Base-by-base conservation (phyloP, 2,113 vertebrate genomes). In the Phodopus roborovskii region DNA sequence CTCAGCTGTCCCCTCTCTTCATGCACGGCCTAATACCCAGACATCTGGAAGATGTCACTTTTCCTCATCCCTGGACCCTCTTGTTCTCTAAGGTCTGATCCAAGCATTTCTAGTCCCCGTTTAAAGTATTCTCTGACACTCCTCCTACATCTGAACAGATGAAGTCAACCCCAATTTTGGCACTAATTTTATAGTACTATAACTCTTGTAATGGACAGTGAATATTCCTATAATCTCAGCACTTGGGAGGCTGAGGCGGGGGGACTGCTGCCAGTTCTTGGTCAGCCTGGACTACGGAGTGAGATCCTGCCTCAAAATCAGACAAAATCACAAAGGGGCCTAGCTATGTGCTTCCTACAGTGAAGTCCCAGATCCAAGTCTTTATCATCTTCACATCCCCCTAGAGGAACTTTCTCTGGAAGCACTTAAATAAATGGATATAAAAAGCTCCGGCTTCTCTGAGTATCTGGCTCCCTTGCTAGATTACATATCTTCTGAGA, bases 391-490 rank as follows among this genome's bases (percentile, higher is more conserved):
- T 66, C 28, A 48, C 10, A 84, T 75, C 30, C 64, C 64, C 45
- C 90, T 42, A 93, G 20, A 95, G 10, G 2, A 56, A 84, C 5
- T 94, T 48, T 74, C 28, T 19, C 56, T 92, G 53, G 42, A 93
- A 87, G 92, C 36, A 82, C 7, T 88, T 92, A 86, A 68, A 81
- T 94, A 73, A 91, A 70, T 89, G 66, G 48, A 74, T 86, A 82
- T 45, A 39, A 77, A 93, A 88, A 91, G 24, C 45, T 7, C 0
- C 50, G n/a, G n/a, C 30, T 77, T 88, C 45, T 22, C 1, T 13
- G 53, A 26, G 48, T 58, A 0, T 71, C 64, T 82, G 71, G 33
- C 4, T 62, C 33, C 84, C 77, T 88, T 86, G 71, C 28, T 73
- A 42, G 39, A 92, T 42, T 53, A 19, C 48, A 7, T 66, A 17